These are phyloP conservation scores for Ianthella basta DNA, from an alignment of 37 sponge, comb jelly and placozoan genomes.

Conservation along the genomic window DNA sequence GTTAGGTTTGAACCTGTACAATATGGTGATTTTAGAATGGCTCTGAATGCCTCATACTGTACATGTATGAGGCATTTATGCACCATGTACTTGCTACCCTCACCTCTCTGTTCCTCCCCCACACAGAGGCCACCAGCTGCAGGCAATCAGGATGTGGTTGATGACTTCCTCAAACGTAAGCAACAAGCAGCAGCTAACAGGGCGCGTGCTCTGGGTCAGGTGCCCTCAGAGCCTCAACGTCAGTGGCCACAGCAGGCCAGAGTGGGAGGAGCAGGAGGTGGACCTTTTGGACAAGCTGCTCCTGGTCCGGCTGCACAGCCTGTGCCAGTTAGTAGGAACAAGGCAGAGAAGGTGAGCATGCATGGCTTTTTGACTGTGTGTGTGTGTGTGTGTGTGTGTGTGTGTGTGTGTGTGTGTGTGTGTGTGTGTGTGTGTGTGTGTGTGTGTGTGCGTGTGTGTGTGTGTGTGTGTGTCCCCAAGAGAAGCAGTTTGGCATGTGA, in stretches of 20 bases:
- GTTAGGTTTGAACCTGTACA: too few species aligned
- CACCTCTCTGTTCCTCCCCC: not conserved
- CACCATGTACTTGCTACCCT: not conserved
- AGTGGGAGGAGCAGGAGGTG: not conserved
- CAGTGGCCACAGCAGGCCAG: not conserved
- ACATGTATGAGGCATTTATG: not conserved
- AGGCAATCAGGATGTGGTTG: constrained; percentile 61
- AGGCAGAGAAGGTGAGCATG: not conserved
- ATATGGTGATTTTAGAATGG: too few species aligned
- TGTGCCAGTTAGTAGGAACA: not conserved
- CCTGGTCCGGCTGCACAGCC: not conserved
- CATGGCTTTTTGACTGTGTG: constrained; percentile 1
- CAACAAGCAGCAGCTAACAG: constrained; percentile 87
- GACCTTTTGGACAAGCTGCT: not conserved
- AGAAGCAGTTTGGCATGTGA: too few species aligned
- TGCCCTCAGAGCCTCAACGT: not conserved
- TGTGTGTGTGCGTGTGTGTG: too few species aligned
- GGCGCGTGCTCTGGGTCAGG: constrained; percentile 58
- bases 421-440: too few species aligned
- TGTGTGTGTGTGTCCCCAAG: too few species aligned
- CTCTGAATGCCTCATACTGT: not conserved
- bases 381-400: not conserved
- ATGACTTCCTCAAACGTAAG: constrained; percentile 75
- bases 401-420: too few species aligned
- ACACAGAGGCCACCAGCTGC: not conserved